phyloP scores from a whole-genome alignment of 2,113 vertebrate genomes.

The Coryphaenoides rupestris region DNA sequence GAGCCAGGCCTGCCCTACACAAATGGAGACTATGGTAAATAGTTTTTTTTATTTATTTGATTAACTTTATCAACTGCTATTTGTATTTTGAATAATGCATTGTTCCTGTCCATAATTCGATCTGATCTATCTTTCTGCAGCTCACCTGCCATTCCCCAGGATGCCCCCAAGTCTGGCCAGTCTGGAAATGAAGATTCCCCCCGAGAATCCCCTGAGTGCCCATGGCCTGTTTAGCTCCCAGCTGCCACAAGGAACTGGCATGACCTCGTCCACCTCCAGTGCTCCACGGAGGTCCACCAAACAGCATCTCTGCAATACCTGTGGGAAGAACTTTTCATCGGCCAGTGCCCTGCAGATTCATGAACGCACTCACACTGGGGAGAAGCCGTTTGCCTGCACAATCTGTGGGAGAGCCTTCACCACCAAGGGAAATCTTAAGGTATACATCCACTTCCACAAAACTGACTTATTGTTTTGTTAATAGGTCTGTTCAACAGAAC shows the following conservation, averaged over 20 bases:
- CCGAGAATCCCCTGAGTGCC: constrained; percentile 74
- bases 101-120: neutral
- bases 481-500: neutral
- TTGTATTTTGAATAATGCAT: neutral
- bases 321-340: constrained; percentile 95
- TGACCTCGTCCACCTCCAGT: constrained; percentile 70
- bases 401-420: constrained; percentile 94
- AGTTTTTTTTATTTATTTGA: neutral
- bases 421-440: constrained; percentile 97
- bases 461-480: too few species aligned
- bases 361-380: constrained; percentile 93
- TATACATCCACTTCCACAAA: constrained; percentile 35
- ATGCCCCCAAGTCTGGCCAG: constrained; percentile 83
- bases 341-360: constrained; percentile 97
- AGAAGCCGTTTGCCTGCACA: constrained; percentile 94
- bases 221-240: constrained; percentile 78
- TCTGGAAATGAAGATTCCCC: constrained; percentile 83
- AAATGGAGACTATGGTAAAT: constrained; percentile 80
- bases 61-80: neutral
- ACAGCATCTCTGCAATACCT: constrained; percentile 85
- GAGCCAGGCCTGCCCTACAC: constrained; percentile 76
- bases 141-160: constrained; percentile 78
- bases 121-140: constrained; percentile 52
- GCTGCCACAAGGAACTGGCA: constrained; percentile 73
- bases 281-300: constrained; percentile 84